Base-by-base conservation (phyloP, 2,113 vertebrate genomes). In the Erpornis zantholeuca region DNA sequence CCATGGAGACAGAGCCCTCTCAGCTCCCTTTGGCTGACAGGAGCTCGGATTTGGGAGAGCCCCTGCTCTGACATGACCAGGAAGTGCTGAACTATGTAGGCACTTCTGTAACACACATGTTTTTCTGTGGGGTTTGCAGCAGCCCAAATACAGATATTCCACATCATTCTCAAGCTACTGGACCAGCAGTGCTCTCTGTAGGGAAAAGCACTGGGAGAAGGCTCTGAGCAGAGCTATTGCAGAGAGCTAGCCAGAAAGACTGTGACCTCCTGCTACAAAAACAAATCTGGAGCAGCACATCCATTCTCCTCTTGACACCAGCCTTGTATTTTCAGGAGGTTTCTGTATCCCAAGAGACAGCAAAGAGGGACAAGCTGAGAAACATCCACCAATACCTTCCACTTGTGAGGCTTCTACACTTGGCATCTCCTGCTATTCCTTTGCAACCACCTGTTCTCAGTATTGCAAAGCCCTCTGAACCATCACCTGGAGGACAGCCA, bases 391-490 rank as follows among this genome's bases (percentile, higher is more conserved):
- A 75, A 24, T 25, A 50, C 44, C 49, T 94, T 38, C 31, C 50
- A 93, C 69, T 76, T 94, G 72, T 92, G 82, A 84, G 64, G 93
- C 84, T 96, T 96, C 49, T 56, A 44, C 50, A 53, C 20, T 59
- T 61, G 70, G 80, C 52, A 94, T 17, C 33, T 69, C 63, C 81
- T 86, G 64, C 76, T 89, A 83, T 66, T 87, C 61, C 59, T 95
- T 83, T 70, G 87, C 24, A 95, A 64, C 27, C 64, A 73, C 31
- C 76, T 95, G 68, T 76, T 96, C 78, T 90, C 86, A 52, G n/a
- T 75, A 50, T 80, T 96, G 92, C 94, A 89, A 96, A 96, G 45
- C 75, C 73, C 52, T 88, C 72, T 91, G 86, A 92, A 90, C 70
- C 65, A 84, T 60, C 70, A 75, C 68, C 75, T 94, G 85, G 72